phyloP scores from a whole-genome alignment of 2,888 invertebrate genomes.

The Volucella bombylans region DNA sequence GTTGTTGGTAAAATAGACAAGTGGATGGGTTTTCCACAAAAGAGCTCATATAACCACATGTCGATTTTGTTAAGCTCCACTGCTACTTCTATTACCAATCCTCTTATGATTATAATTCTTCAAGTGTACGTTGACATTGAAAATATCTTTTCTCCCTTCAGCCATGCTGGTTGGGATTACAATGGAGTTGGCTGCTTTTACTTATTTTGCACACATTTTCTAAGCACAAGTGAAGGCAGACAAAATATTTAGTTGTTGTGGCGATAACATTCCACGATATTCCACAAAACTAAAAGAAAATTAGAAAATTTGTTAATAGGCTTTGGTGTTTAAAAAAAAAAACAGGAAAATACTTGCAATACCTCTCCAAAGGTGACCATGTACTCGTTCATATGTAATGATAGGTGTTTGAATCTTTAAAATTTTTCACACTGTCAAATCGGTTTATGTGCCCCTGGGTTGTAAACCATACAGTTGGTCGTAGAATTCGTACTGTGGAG shows the following conservation, averaged over 20 bases:
- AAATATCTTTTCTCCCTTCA: slow-evolving; percentile 16
- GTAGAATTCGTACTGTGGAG: no score
- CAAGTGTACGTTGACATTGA: slow-evolving; percentile 72
- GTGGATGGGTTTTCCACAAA: slow-evolving; percentile 55
- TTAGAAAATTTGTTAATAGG: slow-evolving; percentile 9
- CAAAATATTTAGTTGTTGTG: not conserved
- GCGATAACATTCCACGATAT: not conserved
- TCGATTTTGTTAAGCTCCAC: slow-evolving; percentile 49
- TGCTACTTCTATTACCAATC: slow-evolving; percentile 46
- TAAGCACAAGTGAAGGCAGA: not conserved
- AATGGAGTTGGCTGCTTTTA: slow-evolving; percentile 36
- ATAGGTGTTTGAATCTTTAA: not conserved
- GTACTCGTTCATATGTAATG: not conserved
- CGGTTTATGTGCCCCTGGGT: no score
- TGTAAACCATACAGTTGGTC: no score
- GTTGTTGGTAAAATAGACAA: slow-evolving; percentile 51
- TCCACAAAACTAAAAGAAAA: not conserved
- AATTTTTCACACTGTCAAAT: no score
- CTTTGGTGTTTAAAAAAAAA: not conserved
- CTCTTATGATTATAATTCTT: slow-evolving; percentile 71
- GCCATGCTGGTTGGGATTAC: slow-evolving; percentile 28
- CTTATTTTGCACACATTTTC: slow-evolving; percentile 34
- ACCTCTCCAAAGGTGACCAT: not conserved
- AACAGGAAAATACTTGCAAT: not conserved
- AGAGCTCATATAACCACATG: slow-evolving; percentile 60